A percentile compares a stretch with the other conserved stretches of the same genome.
Conservation (phyloP, 2,888 invertebrate genomes). For the Protodeltote pygarga region DNA sequence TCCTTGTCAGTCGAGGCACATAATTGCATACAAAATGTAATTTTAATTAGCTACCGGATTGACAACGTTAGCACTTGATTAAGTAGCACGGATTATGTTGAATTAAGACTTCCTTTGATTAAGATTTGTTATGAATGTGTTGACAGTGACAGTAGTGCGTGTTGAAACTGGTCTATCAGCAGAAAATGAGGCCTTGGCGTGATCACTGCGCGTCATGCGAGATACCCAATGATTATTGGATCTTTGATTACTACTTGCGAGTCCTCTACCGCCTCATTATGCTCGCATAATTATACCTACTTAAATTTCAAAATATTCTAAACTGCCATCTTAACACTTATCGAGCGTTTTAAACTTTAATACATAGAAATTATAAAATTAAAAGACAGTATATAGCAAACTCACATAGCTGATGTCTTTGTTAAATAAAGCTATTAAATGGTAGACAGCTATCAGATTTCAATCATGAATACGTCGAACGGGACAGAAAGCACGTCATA, state of each 20-base stretch:
- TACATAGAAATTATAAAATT: constrained; percentile 1
- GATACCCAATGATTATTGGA: constrained; percentile 59
- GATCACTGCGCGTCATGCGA: constrained; percentile 53
- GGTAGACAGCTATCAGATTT: not conserved
- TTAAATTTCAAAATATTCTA: constrained; percentile 35
- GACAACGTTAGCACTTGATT: constrained; percentile 47
- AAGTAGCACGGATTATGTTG: constrained; percentile 53
- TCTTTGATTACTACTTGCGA: constrained; percentile 58
- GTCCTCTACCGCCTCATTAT: constrained; percentile 60
- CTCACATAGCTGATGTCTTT: too few relatives aligned
- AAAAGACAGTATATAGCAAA: not conserved
- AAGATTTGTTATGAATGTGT: constrained; percentile 53
- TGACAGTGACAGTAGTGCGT: constrained; percentile 53
- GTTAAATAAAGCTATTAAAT: not conserved
- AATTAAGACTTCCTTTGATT: constrained; percentile 56
- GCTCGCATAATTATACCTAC: constrained; percentile 43
- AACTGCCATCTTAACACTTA: constrained; percentile 25
- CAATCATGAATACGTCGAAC: constrained; percentile 6
- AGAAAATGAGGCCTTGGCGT: constrained; percentile 35
- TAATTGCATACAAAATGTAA: constrained; percentile 38
- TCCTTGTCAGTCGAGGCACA: constrained; percentile 27
- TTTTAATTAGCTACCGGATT: constrained; percentile 51
- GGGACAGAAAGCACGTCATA: constrained; percentile 34
- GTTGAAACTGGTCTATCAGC: constrained; percentile 61
- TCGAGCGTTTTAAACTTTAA: not conserved